Percentiles rank a stretch among this genome's conserved stretches.
These are phyloP conservation scores for Sipha flava DNA, from an alignment of 1,140 invertebrate genomes.

Conservation along the genomic window DNA sequence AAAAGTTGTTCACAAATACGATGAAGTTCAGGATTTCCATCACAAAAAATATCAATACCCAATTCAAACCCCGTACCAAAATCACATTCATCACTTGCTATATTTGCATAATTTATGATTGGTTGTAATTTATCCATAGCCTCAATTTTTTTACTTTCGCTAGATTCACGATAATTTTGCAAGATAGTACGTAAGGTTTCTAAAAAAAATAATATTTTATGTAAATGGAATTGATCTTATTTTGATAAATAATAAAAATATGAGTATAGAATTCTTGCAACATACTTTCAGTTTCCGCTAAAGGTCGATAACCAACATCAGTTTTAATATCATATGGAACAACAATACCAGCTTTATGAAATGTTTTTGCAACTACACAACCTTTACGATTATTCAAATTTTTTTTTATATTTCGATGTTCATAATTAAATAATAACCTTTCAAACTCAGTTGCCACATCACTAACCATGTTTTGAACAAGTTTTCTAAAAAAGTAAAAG, in stretches of 20 bases:
- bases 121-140: conserved; percentile 58
- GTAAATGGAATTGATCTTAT: no score
- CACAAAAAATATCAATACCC: conserved; percentile 74
- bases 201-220: background rate
- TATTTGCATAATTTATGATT: conserved; percentile 68
- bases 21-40: conserved; percentile 61
- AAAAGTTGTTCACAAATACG: conserved; percentile 56
- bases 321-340: conserved; percentile 76
- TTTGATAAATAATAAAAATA: background rate
- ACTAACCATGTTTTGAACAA: background rate
- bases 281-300: conserved; percentile 65
- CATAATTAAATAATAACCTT: background rate
- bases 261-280: conserved; percentile 27
- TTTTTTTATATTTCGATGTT: conserved; percentile 37
- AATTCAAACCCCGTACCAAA: conserved; percentile 85
- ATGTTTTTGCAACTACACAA: conserved; percentile 10
- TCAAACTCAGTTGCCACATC: background rate
- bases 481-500: background rate
- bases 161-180: background rate
- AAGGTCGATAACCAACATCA: conserved; percentile 67
- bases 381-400: conserved; percentile 44
- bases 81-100: conserved; percentile 88
- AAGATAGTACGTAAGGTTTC: background rate
- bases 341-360: conserved; percentile 63
- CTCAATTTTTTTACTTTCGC: conserved; percentile 43